phyloP scores from a whole-genome alignment of 2,888 invertebrate species.

The Phymatocera aterrima region DNA sequence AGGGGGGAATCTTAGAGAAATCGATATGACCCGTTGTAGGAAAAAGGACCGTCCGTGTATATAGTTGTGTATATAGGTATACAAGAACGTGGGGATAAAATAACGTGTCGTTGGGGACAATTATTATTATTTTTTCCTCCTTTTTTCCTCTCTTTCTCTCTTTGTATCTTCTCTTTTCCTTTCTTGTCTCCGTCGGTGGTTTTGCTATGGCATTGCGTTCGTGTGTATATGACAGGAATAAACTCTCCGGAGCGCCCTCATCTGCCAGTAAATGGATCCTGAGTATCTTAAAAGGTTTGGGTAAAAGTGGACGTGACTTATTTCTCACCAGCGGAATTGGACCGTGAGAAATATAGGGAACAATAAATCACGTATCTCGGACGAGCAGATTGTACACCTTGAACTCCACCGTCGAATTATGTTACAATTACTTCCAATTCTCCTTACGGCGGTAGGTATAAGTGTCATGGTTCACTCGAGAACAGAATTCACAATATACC shows the following conservation, averaged over 20 bases:
- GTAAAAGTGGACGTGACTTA: slow-evolving; percentile 45
- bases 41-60: background rate
- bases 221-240: slow-evolving; percentile 20
- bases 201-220: slow-evolving; percentile 5
- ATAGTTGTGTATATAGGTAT: background rate
- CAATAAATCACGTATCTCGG: slow-evolving; percentile 34
- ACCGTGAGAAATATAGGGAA: slow-evolving; percentile 25
- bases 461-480: background rate
- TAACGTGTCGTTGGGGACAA: slow-evolving; percentile 20
- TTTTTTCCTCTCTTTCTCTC: too few relatives aligned
- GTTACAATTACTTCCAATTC: slow-evolving; percentile 16
- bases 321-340: slow-evolving; percentile 21
- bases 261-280: slow-evolving; percentile 42
- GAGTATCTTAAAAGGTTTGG: slow-evolving; percentile 43
- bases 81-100: slow-evolving; percentile 8
- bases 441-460: too few relatives aligned
- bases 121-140: too few relatives aligned
- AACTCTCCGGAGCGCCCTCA: slow-evolving; percentile 27
- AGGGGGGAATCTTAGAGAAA: slow-evolving; percentile 1
- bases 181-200: slow-evolving; percentile 2
- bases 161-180: too few relatives aligned
- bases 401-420: slow-evolving; percentile 7
- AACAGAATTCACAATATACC: background rate
- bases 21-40: background rate
- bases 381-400: background rate